These are phyloP conservation scores for Donacobius atricapilla DNA, from an alignment of 2,113 vertebrate species.

Conservation along the genomic window DNA sequence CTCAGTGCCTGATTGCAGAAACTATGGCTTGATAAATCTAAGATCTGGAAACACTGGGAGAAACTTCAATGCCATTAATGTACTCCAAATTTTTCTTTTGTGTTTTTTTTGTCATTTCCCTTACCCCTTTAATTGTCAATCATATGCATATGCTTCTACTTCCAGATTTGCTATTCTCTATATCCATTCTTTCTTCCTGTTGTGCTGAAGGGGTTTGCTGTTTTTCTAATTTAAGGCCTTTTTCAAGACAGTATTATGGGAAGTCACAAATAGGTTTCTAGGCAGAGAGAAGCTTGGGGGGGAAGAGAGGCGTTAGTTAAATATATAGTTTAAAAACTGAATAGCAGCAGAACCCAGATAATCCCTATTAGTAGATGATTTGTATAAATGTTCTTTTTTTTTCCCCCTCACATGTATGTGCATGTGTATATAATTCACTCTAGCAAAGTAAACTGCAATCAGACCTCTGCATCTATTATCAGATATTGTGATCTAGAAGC, in stretches of 20 bases:
- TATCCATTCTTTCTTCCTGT: slow-evolving; percentile 22
- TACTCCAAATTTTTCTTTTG: slow-evolving; percentile 19
- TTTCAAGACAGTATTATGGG: neutral
- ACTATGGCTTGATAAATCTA: slow-evolving; percentile 39
- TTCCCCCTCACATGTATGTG: neutral
- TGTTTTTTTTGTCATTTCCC: slow-evolving; percentile 49
- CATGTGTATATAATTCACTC: slow-evolving; percentile 13
- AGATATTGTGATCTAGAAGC: slow-evolving; percentile 33
- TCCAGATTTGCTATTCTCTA: slow-evolving; percentile 28
- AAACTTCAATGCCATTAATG: slow-evolving; percentile 27
- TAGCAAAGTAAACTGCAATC: slow-evolving; percentile 20
- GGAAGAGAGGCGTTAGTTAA: slow-evolving; percentile 8
- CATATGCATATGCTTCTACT: slow-evolving; percentile 27
- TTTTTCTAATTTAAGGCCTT: slow-evolving; percentile 32
- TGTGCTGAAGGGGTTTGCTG: slow-evolving; percentile 31
- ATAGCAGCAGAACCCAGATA: slow-evolving; percentile 37
- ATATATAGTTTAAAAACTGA: slow-evolving; percentile 21
- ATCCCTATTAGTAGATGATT: slow-evolving; percentile 5
- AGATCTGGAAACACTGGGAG: slow-evolving; percentile 27
- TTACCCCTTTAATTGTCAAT: slow-evolving; percentile 34
- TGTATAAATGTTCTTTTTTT: neutral
- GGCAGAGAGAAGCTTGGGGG: neutral
- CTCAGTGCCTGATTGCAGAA: slow-evolving; percentile 74
- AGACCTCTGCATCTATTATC: slow-evolving; percentile 38
- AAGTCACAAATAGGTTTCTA: slow-evolving; percentile 29